A percentile compares a stretch with the other conserved stretches of the same genome.
These are phyloP conservation scores for Ophraella communa DNA, from an alignment of 2,888 invertebrate species.

Conservation along the genomic window DNA sequence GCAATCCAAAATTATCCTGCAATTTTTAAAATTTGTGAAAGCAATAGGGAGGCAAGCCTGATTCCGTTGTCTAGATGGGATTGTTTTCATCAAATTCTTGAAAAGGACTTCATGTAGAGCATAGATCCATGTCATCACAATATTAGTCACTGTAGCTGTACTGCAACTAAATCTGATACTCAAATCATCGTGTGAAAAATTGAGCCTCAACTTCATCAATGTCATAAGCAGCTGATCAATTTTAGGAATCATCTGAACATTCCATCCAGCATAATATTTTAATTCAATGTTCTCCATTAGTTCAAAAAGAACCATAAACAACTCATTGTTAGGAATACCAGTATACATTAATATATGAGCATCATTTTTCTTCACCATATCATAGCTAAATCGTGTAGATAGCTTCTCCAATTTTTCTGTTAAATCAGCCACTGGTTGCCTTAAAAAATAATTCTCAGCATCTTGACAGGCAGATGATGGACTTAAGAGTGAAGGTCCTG, in stretches of 20 bases:
- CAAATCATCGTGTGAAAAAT: neutral
- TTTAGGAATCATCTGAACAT: neutral
- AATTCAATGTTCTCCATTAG: neutral
- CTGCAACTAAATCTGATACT: neutral
- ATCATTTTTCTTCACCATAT: neutral
- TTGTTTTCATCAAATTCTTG: neutral
- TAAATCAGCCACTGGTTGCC: neutral
- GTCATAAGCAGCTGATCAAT: neutral
- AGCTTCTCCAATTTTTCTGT: neutral
- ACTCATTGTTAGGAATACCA: neutral
- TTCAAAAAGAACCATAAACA: neutral
- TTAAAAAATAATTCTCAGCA: neutral
- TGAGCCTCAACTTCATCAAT: neutral
- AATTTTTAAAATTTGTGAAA: neutral
- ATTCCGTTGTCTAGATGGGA: neutral
- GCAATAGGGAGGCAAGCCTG: neutral
- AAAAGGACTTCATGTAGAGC: neutral
- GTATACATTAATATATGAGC: neutral
- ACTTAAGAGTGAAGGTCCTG: too few relatives aligned
- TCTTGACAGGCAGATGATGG: neutral
- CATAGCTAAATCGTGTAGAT: neutral
- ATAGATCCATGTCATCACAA: neutral
- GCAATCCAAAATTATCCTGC: constrained; percentile 8
- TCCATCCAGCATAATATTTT: neutral
- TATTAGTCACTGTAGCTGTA: neutral